Evolutionary conservation across 2,888 invertebrate genomes (phyloP), one percentile per base, ranked within the genome.

Genomic region (Cancer borealis): DNA sequence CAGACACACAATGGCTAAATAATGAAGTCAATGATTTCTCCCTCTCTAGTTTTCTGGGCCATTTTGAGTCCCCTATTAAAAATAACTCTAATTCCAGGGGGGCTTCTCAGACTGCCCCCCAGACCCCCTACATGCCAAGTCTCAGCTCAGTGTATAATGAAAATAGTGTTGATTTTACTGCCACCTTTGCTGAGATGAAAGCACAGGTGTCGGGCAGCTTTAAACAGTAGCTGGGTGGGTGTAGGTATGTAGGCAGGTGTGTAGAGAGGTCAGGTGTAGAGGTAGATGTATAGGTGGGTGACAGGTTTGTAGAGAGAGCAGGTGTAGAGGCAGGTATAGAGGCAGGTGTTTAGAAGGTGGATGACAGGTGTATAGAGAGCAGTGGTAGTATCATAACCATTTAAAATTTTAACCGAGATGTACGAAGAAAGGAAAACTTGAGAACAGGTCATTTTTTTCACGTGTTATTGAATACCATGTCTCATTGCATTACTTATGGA

Each of bases 11-110:
- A 93, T 95, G 95, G 95, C 93, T 95, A n/a, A 95, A 93, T 79
- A 95, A 93, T 73, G 95, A 95, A 88, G 95, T 95, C 5, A 95
- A 95, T 17, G 95, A 95, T 60, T 95, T 95, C 60, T 95, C 95
- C 49, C 89, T 95, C 14, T 95, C 95, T 12, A 95, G 95, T 79
- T 92, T 95, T n/a, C 92, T 95, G 12, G 93, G 93, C 5, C 93
- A 93, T 49, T 89, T 95, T 60, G 95, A 95, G 21, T 93, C 95
- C 79, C 94, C 95, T 3, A 46, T 95, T 21, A 93, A 95, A 39
- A 92, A 66, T 45, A 88, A 79, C n/a, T 88, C 73, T 54, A 84
- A 84, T n/a, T 84, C 87, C 6, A 21, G 47, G 5, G 87, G 92
- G 26, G n/a, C 79, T 8, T 91, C 93, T n/a, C 91, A 88, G 30